Percentiles rank a stretch among this genome's conserved stretches.
These are phyloP conservation scores for Allolobophora icterica DNA, from an alignment of 2,888 invertebrate species.

Conservation along the genomic window DNA sequence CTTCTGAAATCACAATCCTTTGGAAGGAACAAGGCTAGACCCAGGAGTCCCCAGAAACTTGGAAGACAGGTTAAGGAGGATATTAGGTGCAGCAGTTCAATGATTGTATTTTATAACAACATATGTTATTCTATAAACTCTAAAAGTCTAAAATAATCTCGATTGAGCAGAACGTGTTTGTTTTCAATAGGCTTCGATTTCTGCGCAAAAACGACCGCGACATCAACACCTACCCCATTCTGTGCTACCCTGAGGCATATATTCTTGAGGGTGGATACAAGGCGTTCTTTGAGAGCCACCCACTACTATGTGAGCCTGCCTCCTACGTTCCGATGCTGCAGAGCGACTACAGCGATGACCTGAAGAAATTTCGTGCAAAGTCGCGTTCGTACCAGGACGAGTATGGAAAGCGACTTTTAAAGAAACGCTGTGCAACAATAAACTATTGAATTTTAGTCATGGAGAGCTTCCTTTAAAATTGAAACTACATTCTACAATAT, in stretches of 20 bases:
- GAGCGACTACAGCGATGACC: slow-evolving; percentile 76
- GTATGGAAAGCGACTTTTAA: background rate
- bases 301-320: slow-evolving; percentile 74
- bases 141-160: background rate
- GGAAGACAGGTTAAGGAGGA: too few relatives aligned
- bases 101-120: too few relatives aligned
- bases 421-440: background rate
- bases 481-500: background rate
- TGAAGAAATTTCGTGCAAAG: slow-evolving; percentile 78
- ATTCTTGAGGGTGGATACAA: slow-evolving; percentile 89
- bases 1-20: too few relatives aligned
- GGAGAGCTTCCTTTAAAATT: background rate
- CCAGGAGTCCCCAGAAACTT: too few relatives aligned
- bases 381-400: slow-evolving; percentile 68
- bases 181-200: slow-evolving; percentile 72
- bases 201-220: slow-evolving; percentile 83
- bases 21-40: too few relatives aligned
- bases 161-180: background rate
- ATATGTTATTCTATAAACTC: background rate
- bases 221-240: slow-evolving; percentile 82
- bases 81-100: too few relatives aligned
- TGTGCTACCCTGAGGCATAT: slow-evolving; percentile 92
- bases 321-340: slow-evolving; percentile 86
- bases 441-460: background rate
- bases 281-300: slow-evolving; percentile 74